Conservation (phyloP, 2,797 vertebrate species). For the Squalus acanthias region DNA sequence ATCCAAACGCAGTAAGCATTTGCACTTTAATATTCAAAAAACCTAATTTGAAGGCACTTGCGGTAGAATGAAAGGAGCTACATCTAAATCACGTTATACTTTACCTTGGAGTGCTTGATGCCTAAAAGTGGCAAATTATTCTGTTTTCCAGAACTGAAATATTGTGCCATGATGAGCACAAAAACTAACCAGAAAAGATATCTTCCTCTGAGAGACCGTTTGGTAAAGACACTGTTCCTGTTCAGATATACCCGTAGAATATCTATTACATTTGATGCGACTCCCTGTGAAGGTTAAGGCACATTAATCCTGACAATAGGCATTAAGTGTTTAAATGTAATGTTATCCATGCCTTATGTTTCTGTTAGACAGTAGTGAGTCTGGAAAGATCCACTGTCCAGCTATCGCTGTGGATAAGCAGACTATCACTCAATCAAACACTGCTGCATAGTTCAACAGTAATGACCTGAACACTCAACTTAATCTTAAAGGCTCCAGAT, state of each 20-base stretch:
- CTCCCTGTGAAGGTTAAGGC: slow-evolving; percentile 52
- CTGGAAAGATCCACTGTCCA: slow-evolving; percentile 57
- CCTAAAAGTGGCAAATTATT: too few relatives aligned
- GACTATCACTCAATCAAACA: slow-evolving; percentile 58
- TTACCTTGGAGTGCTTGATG: too few relatives aligned
- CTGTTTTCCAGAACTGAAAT: too few relatives aligned
- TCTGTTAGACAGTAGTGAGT: slow-evolving; percentile 57
- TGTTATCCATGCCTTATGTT: slow-evolving; percentile 61
- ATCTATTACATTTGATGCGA: slow-evolving; percentile 61
- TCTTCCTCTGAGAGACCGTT: slow-evolving; percentile 54
- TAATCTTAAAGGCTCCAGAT: slow-evolving; percentile 43
- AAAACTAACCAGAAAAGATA: slow-evolving; percentile 48
- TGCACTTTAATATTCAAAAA: too few relatives aligned
- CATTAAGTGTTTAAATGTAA: slow-evolving; percentile 67
- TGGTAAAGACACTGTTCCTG: slow-evolving; percentile 58
- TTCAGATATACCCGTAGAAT: slow-evolving; percentile 69
- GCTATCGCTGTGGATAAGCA: slow-evolving; percentile 63
- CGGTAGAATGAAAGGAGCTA: too few relatives aligned
- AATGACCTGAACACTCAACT: slow-evolving; percentile 46
- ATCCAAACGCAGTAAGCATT: too few relatives aligned
- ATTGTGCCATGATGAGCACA: too few relatives aligned
- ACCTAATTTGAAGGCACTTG: too few relatives aligned
- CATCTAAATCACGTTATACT: too few relatives aligned
- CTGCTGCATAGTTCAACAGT: slow-evolving; percentile 47
- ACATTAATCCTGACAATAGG: slow-evolving; percentile 63